Percentiles rank a stretch among this genome's conserved stretches.
Evolutionary conservation across 2,113 vertebrate species (phyloP).

Genomic region (human (Homo sapiens)): DNA sequence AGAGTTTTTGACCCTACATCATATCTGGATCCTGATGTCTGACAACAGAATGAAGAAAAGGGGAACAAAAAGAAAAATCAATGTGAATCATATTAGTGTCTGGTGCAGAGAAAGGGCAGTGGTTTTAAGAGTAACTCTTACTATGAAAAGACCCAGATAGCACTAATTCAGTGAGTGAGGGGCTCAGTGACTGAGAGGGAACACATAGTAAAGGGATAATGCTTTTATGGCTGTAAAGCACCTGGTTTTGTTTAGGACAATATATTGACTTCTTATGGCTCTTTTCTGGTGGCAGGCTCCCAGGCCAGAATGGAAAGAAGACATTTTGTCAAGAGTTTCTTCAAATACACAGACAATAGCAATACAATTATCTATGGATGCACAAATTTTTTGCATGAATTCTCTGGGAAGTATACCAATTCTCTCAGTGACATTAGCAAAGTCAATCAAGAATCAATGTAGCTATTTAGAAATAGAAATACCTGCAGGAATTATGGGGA

Average conservation of each 20-base stretch:
- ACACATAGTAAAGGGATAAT: fast-evolving
- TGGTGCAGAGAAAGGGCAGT: neutral
- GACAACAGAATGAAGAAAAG: neutral
- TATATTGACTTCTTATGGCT: neutral
- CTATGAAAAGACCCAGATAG: neutral
- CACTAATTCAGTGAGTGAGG: neutral
- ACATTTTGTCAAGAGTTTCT: neutral
- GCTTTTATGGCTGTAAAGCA: neutral
- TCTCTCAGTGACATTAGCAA: neutral
- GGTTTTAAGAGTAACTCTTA: neutral
- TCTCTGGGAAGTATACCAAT: neutral
- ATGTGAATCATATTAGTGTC: neutral
- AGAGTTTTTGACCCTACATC: neutral
- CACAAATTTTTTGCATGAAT: neutral
- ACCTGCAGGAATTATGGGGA: neutral
- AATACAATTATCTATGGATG: neutral
- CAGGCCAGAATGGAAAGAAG: neutral
- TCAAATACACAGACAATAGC: neutral
- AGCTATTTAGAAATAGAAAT: neutral
- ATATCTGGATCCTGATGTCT: neutral
- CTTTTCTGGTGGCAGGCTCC: neutral
- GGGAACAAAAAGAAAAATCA: neutral
- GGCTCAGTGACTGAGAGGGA: neutral
- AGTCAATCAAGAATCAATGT: neutral
- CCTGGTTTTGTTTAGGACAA: neutral